phyloP scores from a whole-genome alignment of 2,797 vertebrate species.

The Carcharodon carcharias region DNA sequence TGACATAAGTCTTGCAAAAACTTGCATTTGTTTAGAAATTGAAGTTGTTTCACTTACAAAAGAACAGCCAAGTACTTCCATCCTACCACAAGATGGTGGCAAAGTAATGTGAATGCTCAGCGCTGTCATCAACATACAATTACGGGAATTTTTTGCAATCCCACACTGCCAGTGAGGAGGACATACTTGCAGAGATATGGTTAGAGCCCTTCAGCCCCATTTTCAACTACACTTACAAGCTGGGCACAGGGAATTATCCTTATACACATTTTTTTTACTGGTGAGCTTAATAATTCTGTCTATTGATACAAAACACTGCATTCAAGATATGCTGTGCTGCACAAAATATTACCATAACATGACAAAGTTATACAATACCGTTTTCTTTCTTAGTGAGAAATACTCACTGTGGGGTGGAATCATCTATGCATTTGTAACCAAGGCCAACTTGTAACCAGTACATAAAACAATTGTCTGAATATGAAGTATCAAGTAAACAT shows the following conservation, averaged over 20 bases:
- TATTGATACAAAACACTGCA: not conserved
- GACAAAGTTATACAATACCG: not conserved
- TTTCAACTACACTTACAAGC: not conserved
- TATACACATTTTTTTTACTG: not conserved
- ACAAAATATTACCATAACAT: not conserved
- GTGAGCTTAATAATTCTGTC: not conserved
- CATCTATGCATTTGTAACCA: not conserved
- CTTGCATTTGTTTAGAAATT: not conserved
- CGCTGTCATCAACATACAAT: not conserved
- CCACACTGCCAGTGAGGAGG: not conserved
- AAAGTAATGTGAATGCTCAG: not conserved
- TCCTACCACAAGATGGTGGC: slow-evolving; percentile 26
- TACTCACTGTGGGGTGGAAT: not conserved
- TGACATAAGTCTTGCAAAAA: not conserved
- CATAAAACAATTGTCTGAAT: not conserved
- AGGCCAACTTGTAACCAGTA: not conserved
- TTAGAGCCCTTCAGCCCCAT: not conserved
- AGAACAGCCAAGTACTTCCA: not conserved
- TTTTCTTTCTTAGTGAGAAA: not conserved
- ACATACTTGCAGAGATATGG: not conserved
- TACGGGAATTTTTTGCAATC: too few species aligned
- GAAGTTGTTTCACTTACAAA: not conserved
- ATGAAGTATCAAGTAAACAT: not conserved
- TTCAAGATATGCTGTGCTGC: not conserved
- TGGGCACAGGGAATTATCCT: not conserved